phyloP scores from a whole-genome alignment of 2,113 vertebrate genomes.

The Lipophrys pholis region DNA sequence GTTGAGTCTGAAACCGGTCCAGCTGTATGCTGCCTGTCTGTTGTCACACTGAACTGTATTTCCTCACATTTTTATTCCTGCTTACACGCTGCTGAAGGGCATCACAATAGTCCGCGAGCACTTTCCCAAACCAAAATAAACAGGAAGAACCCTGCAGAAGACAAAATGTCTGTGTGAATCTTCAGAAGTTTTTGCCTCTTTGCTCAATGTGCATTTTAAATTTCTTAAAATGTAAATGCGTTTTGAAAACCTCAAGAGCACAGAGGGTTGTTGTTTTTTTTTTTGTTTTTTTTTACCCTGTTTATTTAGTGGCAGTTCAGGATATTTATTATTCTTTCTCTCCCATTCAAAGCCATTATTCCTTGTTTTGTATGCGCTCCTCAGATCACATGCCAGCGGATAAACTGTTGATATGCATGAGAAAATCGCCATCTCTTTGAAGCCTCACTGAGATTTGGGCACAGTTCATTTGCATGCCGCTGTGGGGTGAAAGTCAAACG shows the following conservation, averaged over 20 bases:
- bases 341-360: slow-evolving; percentile 37
- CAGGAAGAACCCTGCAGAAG: not conserved
- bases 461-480: slow-evolving; percentile 56
- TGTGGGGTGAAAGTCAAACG: slow-evolving; percentile 46
- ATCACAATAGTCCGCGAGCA: slow-evolving; percentile 6
- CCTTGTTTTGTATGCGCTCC: slow-evolving; percentile 31
- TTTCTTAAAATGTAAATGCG: slow-evolving; percentile 25
- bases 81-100: slow-evolving; percentile 10
- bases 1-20: slow-evolving; percentile 30
- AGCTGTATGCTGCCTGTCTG: slow-evolving; percentile 29
- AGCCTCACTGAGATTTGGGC: slow-evolving; percentile 52
- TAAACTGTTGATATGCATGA: slow-evolving; percentile 66
- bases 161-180: not conserved
- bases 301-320: slow-evolving; percentile 25
- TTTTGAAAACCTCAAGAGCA: no score
- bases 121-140: slow-evolving; percentile 5
- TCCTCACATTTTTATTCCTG: slow-evolving; percentile 15
- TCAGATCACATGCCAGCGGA: slow-evolving; percentile 64
- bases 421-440: slow-evolving; percentile 66
- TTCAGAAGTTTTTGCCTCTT: not conserved
- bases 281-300: no score
- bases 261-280: not conserved
- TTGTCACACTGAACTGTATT: slow-evolving; percentile 7
- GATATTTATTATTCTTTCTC: slow-evolving; percentile 1
- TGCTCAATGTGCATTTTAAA: slow-evolving; percentile 5